Conservation (phyloP, 2,113 vertebrate genomes). For the Vicugna pacos region DNA sequence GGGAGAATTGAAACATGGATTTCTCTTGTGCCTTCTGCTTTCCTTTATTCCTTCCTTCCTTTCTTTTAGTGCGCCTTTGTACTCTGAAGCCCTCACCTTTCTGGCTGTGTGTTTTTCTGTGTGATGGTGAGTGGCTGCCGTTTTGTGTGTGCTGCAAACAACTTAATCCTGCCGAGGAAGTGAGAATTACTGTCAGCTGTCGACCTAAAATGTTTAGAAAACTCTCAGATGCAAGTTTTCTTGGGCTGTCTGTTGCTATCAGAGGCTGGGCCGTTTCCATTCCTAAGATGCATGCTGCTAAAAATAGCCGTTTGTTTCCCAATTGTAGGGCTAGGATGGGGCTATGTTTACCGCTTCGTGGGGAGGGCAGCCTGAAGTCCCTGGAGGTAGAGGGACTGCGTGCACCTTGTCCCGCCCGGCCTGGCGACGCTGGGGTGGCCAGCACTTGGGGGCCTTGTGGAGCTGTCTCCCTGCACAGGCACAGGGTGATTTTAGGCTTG, state of each 20-base stretch:
- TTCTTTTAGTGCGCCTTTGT: slow-evolving; percentile 65
- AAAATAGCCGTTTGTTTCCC: slow-evolving; percentile 76
- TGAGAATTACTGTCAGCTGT: slow-evolving; percentile 94
- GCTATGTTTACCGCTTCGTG: slow-evolving; percentile 74
- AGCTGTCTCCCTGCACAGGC: slow-evolving; percentile 78
- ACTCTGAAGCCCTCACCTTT: slow-evolving; percentile 61
- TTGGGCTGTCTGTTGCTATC: slow-evolving; percentile 83
- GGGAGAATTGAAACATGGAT: background rate
- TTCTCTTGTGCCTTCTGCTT: background rate
- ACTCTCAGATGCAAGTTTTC: slow-evolving; percentile 92
- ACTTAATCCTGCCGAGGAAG: slow-evolving; percentile 93
- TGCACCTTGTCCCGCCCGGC: slow-evolving; percentile 58
- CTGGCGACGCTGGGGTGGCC: background rate
- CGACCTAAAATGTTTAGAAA: slow-evolving; percentile 94
- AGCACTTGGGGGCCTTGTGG: slow-evolving; percentile 80
- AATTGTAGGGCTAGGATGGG: slow-evolving; percentile 66
- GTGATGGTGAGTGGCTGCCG: slow-evolving; percentile 87
- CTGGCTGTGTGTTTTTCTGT: slow-evolving; percentile 53
- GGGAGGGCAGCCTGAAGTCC: slow-evolving; percentile 56
- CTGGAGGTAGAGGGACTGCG: slow-evolving; percentile 40
- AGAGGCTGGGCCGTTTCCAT: slow-evolving; percentile 64
- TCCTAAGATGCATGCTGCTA: slow-evolving; percentile 69
- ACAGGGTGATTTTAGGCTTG: slow-evolving; percentile 44
- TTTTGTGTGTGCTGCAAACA: slow-evolving; percentile 90
- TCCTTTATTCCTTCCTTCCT: background rate